Evolutionary conservation across 1,140 invertebrate species (phyloP).

Genomic region (Cydia fagiglandana): DNA sequence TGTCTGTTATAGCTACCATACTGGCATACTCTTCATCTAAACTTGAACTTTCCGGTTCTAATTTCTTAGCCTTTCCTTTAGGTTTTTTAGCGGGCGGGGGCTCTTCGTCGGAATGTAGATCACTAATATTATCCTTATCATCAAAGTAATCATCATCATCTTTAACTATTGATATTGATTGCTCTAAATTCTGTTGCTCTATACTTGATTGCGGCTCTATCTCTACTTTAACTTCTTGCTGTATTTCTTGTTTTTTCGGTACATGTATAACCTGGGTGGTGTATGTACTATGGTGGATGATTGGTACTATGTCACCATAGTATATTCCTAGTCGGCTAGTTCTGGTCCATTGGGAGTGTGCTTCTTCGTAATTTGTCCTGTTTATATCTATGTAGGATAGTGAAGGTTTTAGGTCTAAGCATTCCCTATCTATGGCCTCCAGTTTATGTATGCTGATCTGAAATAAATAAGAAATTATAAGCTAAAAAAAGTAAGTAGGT

Average conservation of each 20-base stretch:
- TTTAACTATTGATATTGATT: slow-evolving; percentile 31
- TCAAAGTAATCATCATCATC: slow-evolving; percentile 33
- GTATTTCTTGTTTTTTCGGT: not conserved
- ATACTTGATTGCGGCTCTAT: not conserved
- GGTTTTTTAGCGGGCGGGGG: slow-evolving; percentile 26
- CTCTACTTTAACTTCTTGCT: slow-evolving; percentile 33
- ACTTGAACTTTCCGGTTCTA: slow-evolving; percentile 49
- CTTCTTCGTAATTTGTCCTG: slow-evolving; percentile 52
- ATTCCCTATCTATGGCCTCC: slow-evolving; percentile 45
- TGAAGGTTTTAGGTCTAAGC: slow-evolving; percentile 49
- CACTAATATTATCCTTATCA: slow-evolving; percentile 41
- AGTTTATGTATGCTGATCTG: slow-evolving; percentile 56
- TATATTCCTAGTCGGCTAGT: slow-evolving; percentile 43
- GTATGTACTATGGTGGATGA: slow-evolving; percentile 53
- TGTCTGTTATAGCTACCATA: slow-evolving; percentile 54
- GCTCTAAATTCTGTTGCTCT: slow-evolving; percentile 19
- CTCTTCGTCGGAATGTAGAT: slow-evolving; percentile 33
- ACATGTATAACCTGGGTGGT: slow-evolving; percentile 11
- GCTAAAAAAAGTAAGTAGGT: too few species aligned
- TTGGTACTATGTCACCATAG: slow-evolving; percentile 46
- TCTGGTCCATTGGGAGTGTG: slow-evolving; percentile 62
- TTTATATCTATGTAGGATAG: slow-evolving; percentile 51
- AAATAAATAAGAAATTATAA: slow-evolving; percentile 36
- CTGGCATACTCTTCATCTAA: slow-evolving; percentile 66
- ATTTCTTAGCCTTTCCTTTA: slow-evolving; percentile 38